Conservation (phyloP, 2,113 vertebrate species). For the Gymnarchus niloticus region DNA sequence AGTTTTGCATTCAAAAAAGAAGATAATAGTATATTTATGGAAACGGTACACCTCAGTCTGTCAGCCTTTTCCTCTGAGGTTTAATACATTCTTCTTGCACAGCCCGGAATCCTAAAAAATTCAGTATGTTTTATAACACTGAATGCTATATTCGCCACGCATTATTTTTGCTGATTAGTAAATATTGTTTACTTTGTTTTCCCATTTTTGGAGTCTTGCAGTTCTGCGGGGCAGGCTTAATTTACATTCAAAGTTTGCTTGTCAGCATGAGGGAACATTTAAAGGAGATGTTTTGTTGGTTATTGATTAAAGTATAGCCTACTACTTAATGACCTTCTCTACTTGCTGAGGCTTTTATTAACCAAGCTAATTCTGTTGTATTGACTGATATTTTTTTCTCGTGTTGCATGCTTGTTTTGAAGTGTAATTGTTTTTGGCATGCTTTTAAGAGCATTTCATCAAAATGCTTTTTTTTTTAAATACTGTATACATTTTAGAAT, state of each 20-base stretch:
- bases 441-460: constrained; percentile 1
- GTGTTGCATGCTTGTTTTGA: background rate
- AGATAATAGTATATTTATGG: background rate
- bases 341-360: constrained; percentile 17
- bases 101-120: background rate
- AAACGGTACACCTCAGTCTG: background rate
- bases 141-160: background rate
- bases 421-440: background rate
- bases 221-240: background rate
- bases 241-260: background rate
- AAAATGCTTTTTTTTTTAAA: background rate
- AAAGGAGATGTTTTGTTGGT: constrained; percentile 10
- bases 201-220: background rate
- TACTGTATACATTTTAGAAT: background rate
- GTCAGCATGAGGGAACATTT: background rate
- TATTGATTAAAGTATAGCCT: constrained; percentile 18
- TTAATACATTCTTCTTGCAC: too few relatives aligned
- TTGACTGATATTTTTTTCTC: background rate
- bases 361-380: constrained; percentile 11
- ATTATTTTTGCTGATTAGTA: background rate
- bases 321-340: constrained; percentile 11
- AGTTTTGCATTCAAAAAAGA: background rate
- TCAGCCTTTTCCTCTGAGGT: background rate
- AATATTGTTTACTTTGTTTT: background rate
- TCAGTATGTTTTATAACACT: background rate